Evolutionary conservation across 2,113 vertebrate species (phyloP), one percentile per base, ranked within the genome.

Genomic region (Grammomys surdaster): DNA sequence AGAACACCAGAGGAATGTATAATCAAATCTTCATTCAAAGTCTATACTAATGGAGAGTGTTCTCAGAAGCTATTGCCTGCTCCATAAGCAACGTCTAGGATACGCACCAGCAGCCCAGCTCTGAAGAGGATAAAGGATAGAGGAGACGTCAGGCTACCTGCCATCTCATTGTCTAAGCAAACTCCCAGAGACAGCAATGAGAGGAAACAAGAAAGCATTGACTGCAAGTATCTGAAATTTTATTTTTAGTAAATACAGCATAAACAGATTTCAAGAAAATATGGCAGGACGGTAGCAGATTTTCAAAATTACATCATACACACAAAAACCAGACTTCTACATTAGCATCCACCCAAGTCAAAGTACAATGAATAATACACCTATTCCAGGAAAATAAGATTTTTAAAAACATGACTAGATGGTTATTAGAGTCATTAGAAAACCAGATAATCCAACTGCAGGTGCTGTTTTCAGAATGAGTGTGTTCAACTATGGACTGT

Each of bases 141-240:
- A 75, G 14, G 46, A 88, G 51, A 94, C 77, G 7, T 81, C 40
- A 63, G 58, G 58, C 78, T 81, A 63, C 3, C 33, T 89, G 73
- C 73, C 54, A 86, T 65, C 77, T 91, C 77, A 65, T 46, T 95
- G 85, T 36, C 36, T 81, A 91, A 90, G 58, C 70, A 96, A 96
- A 93, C 33, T 81, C 33, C 43, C 31, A 70, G 89, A 94, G 24
- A 36, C 36, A 43, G 43, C 7, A 82, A 78, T 28, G 54, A 70
- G 33, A 94, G 7, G 9, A 82, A 94, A 95, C 69, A 54, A 81
- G 72, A 76, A 36, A 72, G 24, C 24, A 65, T 80, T 86, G 84
- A 63, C 80, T 80, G 75, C n/a, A 84, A 78, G 8, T 56, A 85
- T 43, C 56, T 95, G 76, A 94, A 70, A 86, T 48, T 76, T 70